These are phyloP conservation scores for Schizopygopsis pylzovi DNA, from an alignment of 2,797 vertebrate genomes.

Conservation along the genomic window DNA sequence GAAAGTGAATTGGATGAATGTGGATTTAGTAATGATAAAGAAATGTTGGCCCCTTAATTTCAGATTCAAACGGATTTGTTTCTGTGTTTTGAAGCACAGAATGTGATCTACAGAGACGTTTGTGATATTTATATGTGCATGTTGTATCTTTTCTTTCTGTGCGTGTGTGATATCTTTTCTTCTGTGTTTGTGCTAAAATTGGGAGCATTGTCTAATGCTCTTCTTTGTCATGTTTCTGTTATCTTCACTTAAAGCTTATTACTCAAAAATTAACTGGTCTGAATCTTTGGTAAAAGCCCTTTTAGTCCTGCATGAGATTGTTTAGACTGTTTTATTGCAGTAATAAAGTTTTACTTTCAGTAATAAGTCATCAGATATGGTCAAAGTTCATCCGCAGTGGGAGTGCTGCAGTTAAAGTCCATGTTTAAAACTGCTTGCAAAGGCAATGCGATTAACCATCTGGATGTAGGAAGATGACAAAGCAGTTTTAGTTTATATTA, in stretches of 20 bases:
- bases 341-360: conserved; percentile 32
- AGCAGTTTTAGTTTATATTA: not conserved
- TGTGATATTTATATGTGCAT: not conserved
- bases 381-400: conserved; percentile 11
- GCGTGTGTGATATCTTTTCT: not conserved
- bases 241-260: not conserved
- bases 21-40: not conserved
- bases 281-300: not conserved
- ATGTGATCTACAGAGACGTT: not conserved
- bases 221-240: not conserved
- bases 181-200: not conserved
- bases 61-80: conserved; percentile 2
- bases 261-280: not conserved
- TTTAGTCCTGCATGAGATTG: not conserved
- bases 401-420: conserved; percentile 28
- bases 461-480: not conserved
- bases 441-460: not conserved
- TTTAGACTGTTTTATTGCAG: conserved; percentile 29
- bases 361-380: conserved; percentile 10
- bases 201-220: not conserved
- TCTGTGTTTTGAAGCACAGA: conserved; percentile 18
- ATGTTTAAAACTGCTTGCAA: not conserved
- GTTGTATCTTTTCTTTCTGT: too few species aligned
- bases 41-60: not conserved
- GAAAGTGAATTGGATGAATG: not conserved